Evolutionary conservation across 92 coral and sea anemone species (phyloP), one percentile per base, ranked within the genome.

Genomic region (Nematostella vectensis): DNA sequence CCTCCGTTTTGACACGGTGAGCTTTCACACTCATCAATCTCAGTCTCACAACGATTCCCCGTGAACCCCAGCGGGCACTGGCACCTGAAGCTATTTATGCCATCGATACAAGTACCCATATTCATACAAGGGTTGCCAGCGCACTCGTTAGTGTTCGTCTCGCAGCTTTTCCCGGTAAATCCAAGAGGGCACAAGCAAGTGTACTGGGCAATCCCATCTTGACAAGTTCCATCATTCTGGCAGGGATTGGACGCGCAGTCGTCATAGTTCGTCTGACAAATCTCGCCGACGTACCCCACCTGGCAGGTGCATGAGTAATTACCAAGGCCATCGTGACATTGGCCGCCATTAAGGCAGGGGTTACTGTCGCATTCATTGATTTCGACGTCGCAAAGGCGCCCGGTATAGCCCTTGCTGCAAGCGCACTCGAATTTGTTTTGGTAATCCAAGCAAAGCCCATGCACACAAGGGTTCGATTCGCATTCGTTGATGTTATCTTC

Each of bases 81-180:
- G 29, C 94, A 85, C 13, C 56, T 58, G 22, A 79, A 85, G 20
- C 63, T 48, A 62, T 85, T 71, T 16, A 72, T 57, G 11, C 83
- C 77, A 80, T 80, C 94, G 2, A 85, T 51, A 58, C 94, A 85
- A 0, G 55, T 29, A 54, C 94, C 94, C 75, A 67, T 62, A 60
- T 80, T 57, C 39, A 11, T 22, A 63, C 94, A 85, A 23, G 83
- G 83, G 11, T 36, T 13, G 2, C 68, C 25, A 15, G 49, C 50
- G 45, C 94, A 85, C 23, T 85, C 94, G 26, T 85, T 61, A 6
- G 61, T 71, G 61, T 85, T 50, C 4, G 31, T 47, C 53, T 54
- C 64, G 40, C 94, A 85, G 24, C 67, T 39, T 47, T 27, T 30
- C 2, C 88, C 94, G 24, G 68, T 12, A 51, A 75, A 85, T 26